Conservation (phyloP, 2,888 invertebrate genomes). For the Pimpla rufipes region DNA sequence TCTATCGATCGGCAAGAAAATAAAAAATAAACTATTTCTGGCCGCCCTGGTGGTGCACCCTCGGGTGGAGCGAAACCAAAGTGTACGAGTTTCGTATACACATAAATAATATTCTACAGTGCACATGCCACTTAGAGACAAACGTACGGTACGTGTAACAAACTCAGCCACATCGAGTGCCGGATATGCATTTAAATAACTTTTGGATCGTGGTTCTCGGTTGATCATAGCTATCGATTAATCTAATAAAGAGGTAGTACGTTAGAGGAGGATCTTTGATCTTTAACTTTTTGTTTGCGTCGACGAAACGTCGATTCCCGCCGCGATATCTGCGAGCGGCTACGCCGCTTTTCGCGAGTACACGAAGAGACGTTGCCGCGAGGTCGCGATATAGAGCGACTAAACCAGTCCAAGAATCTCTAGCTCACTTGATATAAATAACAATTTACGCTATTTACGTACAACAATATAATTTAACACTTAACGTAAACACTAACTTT, state of each 20-base stretch:
- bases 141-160: constrained; percentile 29
- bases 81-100: constrained; percentile 5
- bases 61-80: neutral
- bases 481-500: constrained; percentile 74
- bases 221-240: constrained; percentile 40
- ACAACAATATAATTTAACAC: constrained; percentile 48
- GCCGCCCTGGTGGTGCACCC: neutral
- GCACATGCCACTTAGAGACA: constrained; percentile 49
- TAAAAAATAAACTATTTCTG: neutral
- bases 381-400: constrained; percentile 11
- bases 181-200: constrained; percentile 39
- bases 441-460: constrained; percentile 42
- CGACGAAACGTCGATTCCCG: constrained; percentile 35
- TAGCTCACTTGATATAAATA: constrained; percentile 48
- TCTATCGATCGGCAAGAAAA: too few species aligned
- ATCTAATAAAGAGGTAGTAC: constrained; percentile 64
- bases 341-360: constrained; percentile 7
- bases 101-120: constrained; percentile 49
- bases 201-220: constrained; percentile 41
- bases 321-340: constrained; percentile 3
- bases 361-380: neutral
- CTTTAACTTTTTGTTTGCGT: constrained; percentile 30
- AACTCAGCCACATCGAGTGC: constrained; percentile 54
- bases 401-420: constrained; percentile 53
- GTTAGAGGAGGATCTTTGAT: constrained; percentile 44